Base-by-base conservation (phyloP, 1,140 invertebrate genomes). In the Drosophila teissieri region DNA sequence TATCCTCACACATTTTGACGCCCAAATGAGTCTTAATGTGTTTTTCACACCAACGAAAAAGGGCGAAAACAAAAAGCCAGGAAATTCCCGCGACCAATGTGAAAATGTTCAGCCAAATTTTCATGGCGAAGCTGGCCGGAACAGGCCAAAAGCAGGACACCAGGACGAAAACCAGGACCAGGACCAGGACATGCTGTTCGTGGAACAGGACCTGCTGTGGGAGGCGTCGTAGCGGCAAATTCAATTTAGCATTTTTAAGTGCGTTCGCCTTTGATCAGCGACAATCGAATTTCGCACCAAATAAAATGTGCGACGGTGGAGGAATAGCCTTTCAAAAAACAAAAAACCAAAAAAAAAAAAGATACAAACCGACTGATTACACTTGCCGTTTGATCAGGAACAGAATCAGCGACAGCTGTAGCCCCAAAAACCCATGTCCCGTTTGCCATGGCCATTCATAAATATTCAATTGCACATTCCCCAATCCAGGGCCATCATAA, bases 171-270 rank as follows among this genome's bases (percentile, higher is more conserved):
- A 24, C 4, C 24, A 5, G 24, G 24, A 24, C 4, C 42, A 34
- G 55, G 11, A 39, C 14, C 37, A 4, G 31, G 7, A 31, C 31
- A 31, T 31, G 8, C 52, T 54, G 22, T 27, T 10, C 24, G 46
- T n/a, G n/a, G 46, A 22, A 39, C 54, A 52, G 27, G 54, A 51
- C 12, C n/a, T 60, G 73, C 49, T 51, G 46, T 40, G 37, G 34
- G 70, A 76, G 65, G 79, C 73, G 73, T 79, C 89, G 86, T 86
- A 82, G 82, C 90, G 81, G 84, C 90, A 91, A 91, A 91, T 91
- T 91, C 73, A 91, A 91, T 91, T 91, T 91, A 91, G 90, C 82
- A 90, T 91, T 91, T 91, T 91, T 90, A 91, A 91, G 90, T 91
- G 90, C 90, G 90, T 90, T 84, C 83, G 75, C 90, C 86, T 91